These are phyloP conservation scores for Neodiprion virginianus DNA, from an alignment of 1,140 invertebrate species.

Conservation along the genomic window DNA sequence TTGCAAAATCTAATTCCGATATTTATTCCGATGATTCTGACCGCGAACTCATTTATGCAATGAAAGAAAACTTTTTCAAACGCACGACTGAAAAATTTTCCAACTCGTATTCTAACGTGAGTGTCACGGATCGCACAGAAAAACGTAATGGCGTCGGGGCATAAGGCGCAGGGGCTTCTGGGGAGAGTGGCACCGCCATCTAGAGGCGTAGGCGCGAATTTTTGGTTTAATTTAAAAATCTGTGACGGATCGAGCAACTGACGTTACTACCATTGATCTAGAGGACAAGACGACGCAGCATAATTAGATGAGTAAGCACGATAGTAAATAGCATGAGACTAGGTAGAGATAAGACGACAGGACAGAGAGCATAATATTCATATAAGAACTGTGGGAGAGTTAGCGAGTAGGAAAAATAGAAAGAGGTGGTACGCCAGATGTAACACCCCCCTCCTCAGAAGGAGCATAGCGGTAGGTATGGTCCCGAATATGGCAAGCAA, in stretches of 20 bases:
- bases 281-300: not conserved
- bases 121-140: conserved; percentile 26
- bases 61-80: conserved; percentile 11
- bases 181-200: conserved; percentile 6
- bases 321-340: too few species aligned
- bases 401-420: too few species aligned
- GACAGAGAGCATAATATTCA: too few species aligned
- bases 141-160: conserved; percentile 25
- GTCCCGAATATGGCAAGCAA: too few species aligned
- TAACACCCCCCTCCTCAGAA: too few species aligned
- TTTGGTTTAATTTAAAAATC: conserved; percentile 13
- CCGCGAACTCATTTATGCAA: not conserved
- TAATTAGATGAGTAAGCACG: conserved; percentile 29
- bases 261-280: conserved; percentile 23
- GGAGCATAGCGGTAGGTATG: too few species aligned
- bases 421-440: too few species aligned
- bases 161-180: conserved; percentile 16
- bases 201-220: conserved; percentile 6
- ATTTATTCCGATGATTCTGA: not conserved
- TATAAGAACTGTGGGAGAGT: too few species aligned
- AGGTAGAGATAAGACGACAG: too few species aligned
- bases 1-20: too few species aligned
- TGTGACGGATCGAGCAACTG: conserved; percentile 19
- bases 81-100: conserved; percentile 19
- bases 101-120: conserved; percentile 15